Base-by-base conservation (phyloP, 1,140 invertebrate species). In the Drosophila kepulauana region DNA sequence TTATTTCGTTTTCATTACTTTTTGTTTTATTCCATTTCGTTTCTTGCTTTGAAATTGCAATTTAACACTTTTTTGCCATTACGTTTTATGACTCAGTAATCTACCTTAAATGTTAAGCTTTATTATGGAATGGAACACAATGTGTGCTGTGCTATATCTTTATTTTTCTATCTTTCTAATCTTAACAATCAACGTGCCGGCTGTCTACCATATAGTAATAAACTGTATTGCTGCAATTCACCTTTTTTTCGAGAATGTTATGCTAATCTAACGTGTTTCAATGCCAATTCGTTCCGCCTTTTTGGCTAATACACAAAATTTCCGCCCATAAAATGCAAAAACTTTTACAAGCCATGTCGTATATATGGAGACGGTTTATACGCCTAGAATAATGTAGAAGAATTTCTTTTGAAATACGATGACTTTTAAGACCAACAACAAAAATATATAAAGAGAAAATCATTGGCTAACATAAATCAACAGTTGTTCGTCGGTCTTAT, bases 401-500 rank as follows among this genome's bases (percentile, higher is more conserved):
- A 45, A 70, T 63, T 69, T 48, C 35, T 65, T 74, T 54, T 56
- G 10, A 41, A 56, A 62, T 7, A 13, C 65, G 20, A 74, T 74
- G 71, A 74, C 65, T 68, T 45, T 68, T 59, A 3, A 62, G 28
- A 63, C 43, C 0, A 30, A 43, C 15, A 49, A 13, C 1, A 28
- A 43, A 51, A 59, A 49, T 5, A 62, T 46, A 65, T 52, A 62
- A 74, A 71, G 68, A 33, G 75, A 78, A 75, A 73, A 78, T 77
- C 62, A 77, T 73, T 25, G 67, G 73, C 68, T 51, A 68, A 61
- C 73, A 77, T 85, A 85, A 86, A 78, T 86, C 69, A 81, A 46
- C 46, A 2, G 35, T 62, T 49, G 57, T 62, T 13, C 30, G 41
- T 41, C 20, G 43, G 43, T 43, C 69, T 82, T 82, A 84, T 84